Evolutionary conservation across 2,888 invertebrate species (phyloP).

Genomic region (Selenia dentaria): DNA sequence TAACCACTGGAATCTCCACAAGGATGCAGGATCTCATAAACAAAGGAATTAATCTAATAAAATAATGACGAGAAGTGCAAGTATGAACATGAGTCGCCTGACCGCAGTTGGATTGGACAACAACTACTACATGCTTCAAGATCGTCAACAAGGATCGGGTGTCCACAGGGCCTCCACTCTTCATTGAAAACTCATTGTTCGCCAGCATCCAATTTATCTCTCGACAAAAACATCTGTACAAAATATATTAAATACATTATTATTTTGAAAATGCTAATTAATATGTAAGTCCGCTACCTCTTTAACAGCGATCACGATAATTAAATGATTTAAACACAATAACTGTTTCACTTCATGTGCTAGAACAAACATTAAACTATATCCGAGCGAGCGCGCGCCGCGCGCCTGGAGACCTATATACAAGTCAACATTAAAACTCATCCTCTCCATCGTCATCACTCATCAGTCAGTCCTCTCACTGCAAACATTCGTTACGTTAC

Average conservation of each 20-base stretch:
- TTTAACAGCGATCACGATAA: slow-evolving; percentile 82
- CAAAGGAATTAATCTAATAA: slow-evolving; percentile 80
- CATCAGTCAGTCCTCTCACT: slow-evolving; percentile 32
- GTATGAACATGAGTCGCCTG: slow-evolving; percentile 49
- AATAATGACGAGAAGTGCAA: slow-evolving; percentile 35
- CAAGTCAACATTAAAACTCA: slow-evolving; percentile 77
- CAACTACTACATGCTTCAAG: slow-evolving; percentile 54
- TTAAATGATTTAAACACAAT: slow-evolving; percentile 84
- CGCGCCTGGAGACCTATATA: slow-evolving; percentile 71
- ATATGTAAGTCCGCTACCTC: slow-evolving; percentile 82
- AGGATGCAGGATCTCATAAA: slow-evolving; percentile 80
- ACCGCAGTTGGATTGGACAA: slow-evolving; percentile 45
- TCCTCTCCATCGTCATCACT: slow-evolving; percentile 65
- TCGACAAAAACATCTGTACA: slow-evolving; percentile 85
- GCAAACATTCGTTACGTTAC: slow-evolving; percentile 46
- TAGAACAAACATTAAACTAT: slow-evolving; percentile 80
- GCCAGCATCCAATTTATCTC: slow-evolving; percentile 85
- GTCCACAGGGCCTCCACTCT: slow-evolving; percentile 74
- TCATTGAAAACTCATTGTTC: slow-evolving; percentile 82
- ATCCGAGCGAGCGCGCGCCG: slow-evolving; percentile 39
- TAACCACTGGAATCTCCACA: slow-evolving; percentile 82
- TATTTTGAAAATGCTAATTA: slow-evolving; percentile 76
- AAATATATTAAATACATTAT: slow-evolving; percentile 84
- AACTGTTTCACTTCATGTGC: slow-evolving; percentile 78
- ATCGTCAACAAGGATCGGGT: slow-evolving; percentile 64